Evolutionary conservation across 1,140 invertebrate species (phyloP), one percentile per base, ranked within the genome.

Genomic region (Drosophila ambigua): DNA sequence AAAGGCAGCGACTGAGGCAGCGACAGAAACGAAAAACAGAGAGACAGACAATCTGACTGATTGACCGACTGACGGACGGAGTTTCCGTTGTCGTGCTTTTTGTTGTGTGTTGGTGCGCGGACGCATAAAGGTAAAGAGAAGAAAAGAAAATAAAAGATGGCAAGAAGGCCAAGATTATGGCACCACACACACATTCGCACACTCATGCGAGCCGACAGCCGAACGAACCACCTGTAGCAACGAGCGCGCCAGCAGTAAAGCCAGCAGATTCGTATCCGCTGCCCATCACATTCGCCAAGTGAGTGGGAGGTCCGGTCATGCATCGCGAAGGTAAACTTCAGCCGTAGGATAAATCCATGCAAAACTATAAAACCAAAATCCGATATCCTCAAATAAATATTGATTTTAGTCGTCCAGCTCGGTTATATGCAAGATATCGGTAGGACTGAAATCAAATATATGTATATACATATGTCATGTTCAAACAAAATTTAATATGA

Each of bases 161-260:
- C 72, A 75, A 75, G 72, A 87, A 87, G 83, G 83, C 83, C 83
- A 88, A 88, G 83, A 88, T 88, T 88, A 88, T 88, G 83, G 83
- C 83, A 88, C 65, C 55, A 49, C 55, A 65, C 46, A 60, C 71
- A 59, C 6, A 66, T 55, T 57, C 8, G 13, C 5, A 53, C 46
- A 50, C 9, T 31, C 58, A 45, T 26, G 16, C 59, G 16, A 23
- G 50, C 23, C n/a, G 31, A 49, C 49, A 54, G 35, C 11, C 35
- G 35, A 39, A 9, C 41, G 57, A 39, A 45, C 44, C 78, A 87
- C 82, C 78, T 88, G 81, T 73, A 71, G 59, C 57, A 49, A 46
- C 52, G 62, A 28, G 20, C 45, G 23, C 23, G 4, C 23, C 1
- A 4, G 23, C 23, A 24, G 23, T 4, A 24, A 24, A 31, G 26